These are phyloP conservation scores for Drosophila arizonae DNA, from an alignment of 1,140 invertebrate genomes.

Conservation along the genomic window DNA sequence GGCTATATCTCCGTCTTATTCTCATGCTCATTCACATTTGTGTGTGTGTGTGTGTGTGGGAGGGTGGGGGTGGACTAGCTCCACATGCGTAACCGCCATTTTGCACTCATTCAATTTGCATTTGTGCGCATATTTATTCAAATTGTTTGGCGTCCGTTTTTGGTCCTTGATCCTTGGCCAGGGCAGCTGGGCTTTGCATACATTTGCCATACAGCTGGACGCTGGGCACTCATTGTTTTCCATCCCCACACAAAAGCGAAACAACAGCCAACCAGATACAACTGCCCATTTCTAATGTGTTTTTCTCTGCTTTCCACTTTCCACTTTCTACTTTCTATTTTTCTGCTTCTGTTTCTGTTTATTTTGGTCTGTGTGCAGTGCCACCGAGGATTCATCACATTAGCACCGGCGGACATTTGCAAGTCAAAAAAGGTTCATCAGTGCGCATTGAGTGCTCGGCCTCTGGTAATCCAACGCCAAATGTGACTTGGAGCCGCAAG, in stretches of 20 bases:
- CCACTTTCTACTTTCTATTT: background rate
- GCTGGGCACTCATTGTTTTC: slow-evolving; percentile 22
- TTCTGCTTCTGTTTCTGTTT: slow-evolving; percentile 21
- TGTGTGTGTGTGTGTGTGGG: slow-evolving; percentile 8
- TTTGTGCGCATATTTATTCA: slow-evolving; percentile 80
- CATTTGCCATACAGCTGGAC: slow-evolving; percentile 49
- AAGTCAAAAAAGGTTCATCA: slow-evolving; percentile 86
- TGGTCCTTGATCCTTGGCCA: slow-evolving; percentile 49
- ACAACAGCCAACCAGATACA: background rate
- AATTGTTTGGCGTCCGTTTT: slow-evolving; percentile 63
- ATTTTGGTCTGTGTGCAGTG: slow-evolving; percentile 81
- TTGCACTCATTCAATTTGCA: slow-evolving; percentile 77
- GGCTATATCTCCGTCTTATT: background rate
- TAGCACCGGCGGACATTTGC: slow-evolving; percentile 85
- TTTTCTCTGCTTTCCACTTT: slow-evolving; percentile 31
- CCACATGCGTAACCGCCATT: slow-evolving; percentile 69
- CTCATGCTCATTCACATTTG: background rate
- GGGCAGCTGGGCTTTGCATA: slow-evolving; percentile 67
- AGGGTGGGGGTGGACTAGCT: background rate
- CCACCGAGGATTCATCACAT: slow-evolving; percentile 85
- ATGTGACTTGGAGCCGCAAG: slow-evolving; percentile 87
- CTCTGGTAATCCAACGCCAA: slow-evolving; percentile 87
- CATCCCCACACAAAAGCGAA: background rate
- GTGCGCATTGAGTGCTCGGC: slow-evolving; percentile 87
- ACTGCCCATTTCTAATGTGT: slow-evolving; percentile 68